A percentile compares a stretch with the other conserved stretches of the same genome.
Evolutionary conservation across 1,140 invertebrate genomes (phyloP).

Genomic region (Adelges cooleyi): DNA sequence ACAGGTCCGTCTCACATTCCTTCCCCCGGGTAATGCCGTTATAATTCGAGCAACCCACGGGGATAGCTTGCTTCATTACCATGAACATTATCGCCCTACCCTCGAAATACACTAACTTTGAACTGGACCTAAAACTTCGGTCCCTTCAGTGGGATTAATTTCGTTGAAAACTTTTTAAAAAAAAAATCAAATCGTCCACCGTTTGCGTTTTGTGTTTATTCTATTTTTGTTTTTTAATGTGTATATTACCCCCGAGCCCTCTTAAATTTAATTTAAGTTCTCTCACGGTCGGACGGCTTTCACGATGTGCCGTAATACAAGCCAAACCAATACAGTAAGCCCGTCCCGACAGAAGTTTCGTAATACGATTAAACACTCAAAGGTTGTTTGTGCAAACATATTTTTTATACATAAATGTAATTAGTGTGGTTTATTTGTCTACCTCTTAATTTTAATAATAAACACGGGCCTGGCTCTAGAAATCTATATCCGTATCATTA

Average conservation of each 20-base stretch:
- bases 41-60: slow-evolving; percentile 17
- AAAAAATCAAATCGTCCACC: slow-evolving; percentile 18
- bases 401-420: too few relatives aligned
- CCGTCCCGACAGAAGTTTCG: slow-evolving; percentile 3
- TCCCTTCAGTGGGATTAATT: slow-evolving; percentile 11
- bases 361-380: slow-evolving; percentile 14
- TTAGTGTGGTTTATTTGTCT: too few relatives aligned
- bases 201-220: slow-evolving; percentile 12
- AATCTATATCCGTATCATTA: too few relatives aligned
- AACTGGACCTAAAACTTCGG: slow-evolving; percentile 9
- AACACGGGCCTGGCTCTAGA: too few relatives aligned
- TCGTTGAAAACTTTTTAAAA: slow-evolving; percentile 20
- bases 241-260: background rate
- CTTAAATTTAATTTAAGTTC: slow-evolving; percentile 24
- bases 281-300: slow-evolving; percentile 11
- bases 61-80: slow-evolving; percentile 11
- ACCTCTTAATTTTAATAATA: too few relatives aligned
- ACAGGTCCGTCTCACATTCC: slow-evolving; percentile 5
- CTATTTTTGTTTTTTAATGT: slow-evolving; percentile 20
- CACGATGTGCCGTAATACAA: slow-evolving; percentile 8
- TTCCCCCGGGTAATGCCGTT: background rate
- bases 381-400: too few relatives aligned
- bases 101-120: slow-evolving; percentile 18
- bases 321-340: background rate
- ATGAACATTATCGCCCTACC: slow-evolving; percentile 11